Evolutionary conservation across 1,140 invertebrate species (phyloP).

Genomic region (Aphaenogaster floridana): DNA sequence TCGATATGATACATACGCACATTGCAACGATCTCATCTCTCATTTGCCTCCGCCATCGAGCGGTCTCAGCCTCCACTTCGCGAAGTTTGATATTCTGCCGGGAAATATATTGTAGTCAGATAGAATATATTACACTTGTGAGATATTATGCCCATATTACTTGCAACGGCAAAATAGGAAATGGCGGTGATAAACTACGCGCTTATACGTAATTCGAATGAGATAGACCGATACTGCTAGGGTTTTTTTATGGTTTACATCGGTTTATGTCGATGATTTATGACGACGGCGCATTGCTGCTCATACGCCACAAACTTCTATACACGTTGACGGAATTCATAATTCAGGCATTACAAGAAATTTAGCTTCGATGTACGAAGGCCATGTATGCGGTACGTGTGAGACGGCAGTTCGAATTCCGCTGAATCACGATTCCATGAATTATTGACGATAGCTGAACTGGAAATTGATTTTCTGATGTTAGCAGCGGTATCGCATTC

Average conservation of each 20-base stretch:
- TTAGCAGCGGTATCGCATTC: conserved; percentile 50
- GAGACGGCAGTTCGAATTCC: conserved; percentile 27
- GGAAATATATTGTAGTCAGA: conserved; percentile 68
- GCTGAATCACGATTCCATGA: conserved; percentile 60
- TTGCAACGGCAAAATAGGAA: conserved; percentile 61
- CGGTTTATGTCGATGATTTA: conserved; percentile 50
- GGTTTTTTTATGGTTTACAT: conserved; percentile 28
- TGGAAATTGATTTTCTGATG: conserved; percentile 64
- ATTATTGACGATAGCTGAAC: conserved; percentile 60
- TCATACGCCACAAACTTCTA: conserved; percentile 45
- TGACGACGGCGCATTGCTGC: conserved; percentile 30
- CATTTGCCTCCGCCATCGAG: conserved; percentile 48
- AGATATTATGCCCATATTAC: conserved; percentile 68
- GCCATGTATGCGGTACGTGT: conserved; percentile 19
- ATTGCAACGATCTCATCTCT: conserved; percentile 18
- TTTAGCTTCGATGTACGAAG: conserved; percentile 51
- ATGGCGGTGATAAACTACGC: conserved; percentile 66
- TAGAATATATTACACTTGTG: conserved; percentile 66
- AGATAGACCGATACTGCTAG: conserved; percentile 44
- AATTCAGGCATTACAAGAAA: conserved; percentile 55
- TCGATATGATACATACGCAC: conserved; percentile 43
- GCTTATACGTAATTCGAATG: conserved; percentile 66
- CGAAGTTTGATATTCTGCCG: conserved; percentile 68
- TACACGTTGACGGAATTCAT: conserved; percentile 55
- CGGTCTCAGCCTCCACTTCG: conserved; percentile 12